Evolutionary conservation across 1,140 invertebrate genomes (phyloP), one percentile per base, ranked within the genome.

Genomic region (Lordiphosa mommai): DNA sequence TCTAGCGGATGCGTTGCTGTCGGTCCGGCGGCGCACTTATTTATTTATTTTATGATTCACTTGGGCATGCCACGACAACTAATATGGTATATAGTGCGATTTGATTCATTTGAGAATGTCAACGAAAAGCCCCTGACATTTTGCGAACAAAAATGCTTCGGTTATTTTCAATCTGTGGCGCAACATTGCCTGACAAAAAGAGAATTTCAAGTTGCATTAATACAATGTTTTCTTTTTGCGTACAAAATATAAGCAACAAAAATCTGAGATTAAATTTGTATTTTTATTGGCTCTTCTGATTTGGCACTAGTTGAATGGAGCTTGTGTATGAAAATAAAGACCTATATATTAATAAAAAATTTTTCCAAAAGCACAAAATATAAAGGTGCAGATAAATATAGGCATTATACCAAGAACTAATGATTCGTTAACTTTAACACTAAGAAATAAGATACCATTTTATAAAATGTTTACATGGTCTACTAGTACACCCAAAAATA

Each of bases 1-100:
- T 58, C 44, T 52, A 58, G 41, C 76, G 74, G 76, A 82, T 79
- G 76, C 74, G 71, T 47, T 40, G 56, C 57, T 79, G 73, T 63
- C 72, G 63, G 51, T 63, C 63, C 67, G 6, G 49, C 60, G 60
- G 58, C 65, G 65, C 64, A 68, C 64, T 68, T 68, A 59, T 68
- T 68, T 60, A 68, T 68, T 68, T 68, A 68, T 68, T 68, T 68
- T 60, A 68, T 68, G 65, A 68, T 68, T 68, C 65, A 68, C 65
- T 27, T 27, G 23, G 5, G 23, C 23, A 7, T 27, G 23, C 23
- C 23, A 27, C 6, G 5, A 27, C 23, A 27, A 27, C 20, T 23
- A 23, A 6, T 5, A 23, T 27, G 6, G 1, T 27, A 27, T 2
- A 27, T 27, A 27, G 23, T 27, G 23, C 5, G 4, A 0, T 7